phyloP scores from a whole-genome alignment of 2,113 vertebrate species.

The Macquaria ambigua region DNA sequence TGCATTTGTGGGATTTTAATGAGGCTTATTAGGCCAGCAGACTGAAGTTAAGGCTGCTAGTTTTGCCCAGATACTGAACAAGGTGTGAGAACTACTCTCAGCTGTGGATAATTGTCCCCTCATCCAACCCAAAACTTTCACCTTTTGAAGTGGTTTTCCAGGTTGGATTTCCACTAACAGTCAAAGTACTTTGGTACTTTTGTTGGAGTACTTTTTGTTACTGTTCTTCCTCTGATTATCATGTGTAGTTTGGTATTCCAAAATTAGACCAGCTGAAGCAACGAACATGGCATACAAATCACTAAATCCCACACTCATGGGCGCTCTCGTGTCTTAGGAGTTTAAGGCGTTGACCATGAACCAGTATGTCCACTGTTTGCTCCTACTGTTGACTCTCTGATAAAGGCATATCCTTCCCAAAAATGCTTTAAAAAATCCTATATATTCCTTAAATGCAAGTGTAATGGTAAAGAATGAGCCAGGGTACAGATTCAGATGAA shows the following conservation, averaged over 20 bases:
- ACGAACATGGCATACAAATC: not conserved
- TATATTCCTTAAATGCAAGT: too few species aligned
- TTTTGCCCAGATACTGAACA: constrained; percentile 23
- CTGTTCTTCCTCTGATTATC: not conserved
- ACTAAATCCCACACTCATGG: not conserved
- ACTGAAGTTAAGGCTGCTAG: not conserved
- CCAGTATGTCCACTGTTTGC: too few species aligned
- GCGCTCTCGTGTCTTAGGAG: not conserved
- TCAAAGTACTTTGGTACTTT: constrained; percentile 20
- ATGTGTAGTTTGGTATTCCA: not conserved
- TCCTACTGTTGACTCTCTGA: too few species aligned
- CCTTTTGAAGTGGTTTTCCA: constrained; percentile 33
- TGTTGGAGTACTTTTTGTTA: not conserved
- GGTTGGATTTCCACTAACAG: not conserved
- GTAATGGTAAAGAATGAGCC: too few species aligned
- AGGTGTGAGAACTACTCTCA: constrained; percentile 13
- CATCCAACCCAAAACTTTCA: constrained; percentile 10
- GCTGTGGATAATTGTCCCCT: constrained; percentile 26
- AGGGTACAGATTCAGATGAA: too few species aligned
- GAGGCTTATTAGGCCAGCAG: constrained; percentile 50
- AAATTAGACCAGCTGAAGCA: constrained; percentile 2
- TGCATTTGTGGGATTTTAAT: constrained; percentile 65
- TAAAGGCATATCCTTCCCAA: too few species aligned
- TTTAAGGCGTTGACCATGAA: too few species aligned
- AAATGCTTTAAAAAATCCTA: too few species aligned